phyloP scores from a whole-genome alignment of 1,140 invertebrate species.

The Glomeris maerens region DNA sequence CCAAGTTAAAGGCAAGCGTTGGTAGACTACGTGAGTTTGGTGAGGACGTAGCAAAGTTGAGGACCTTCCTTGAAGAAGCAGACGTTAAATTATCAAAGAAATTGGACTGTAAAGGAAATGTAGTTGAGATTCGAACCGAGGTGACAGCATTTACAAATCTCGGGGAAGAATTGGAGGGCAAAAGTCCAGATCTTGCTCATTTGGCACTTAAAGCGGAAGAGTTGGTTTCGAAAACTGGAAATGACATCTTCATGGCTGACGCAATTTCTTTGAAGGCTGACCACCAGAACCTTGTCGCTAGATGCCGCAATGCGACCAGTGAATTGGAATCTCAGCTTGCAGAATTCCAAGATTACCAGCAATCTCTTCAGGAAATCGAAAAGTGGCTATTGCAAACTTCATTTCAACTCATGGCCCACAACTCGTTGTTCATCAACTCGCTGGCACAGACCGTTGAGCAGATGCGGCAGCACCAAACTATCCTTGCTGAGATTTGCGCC shows the following conservation, averaged over 20 bases:
- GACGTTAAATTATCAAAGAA: slow-evolving; percentile 40
- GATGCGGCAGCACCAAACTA: slow-evolving; percentile 60
- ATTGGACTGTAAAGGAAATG: slow-evolving; percentile 57
- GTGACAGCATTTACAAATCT: slow-evolving; percentile 59
- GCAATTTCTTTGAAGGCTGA: slow-evolving; percentile 40
- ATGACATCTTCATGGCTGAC: slow-evolving; percentile 43
- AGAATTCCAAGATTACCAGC: slow-evolving; percentile 73
- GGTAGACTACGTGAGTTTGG: slow-evolving; percentile 67
- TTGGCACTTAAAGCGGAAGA: slow-evolving; percentile 53
- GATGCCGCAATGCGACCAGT: slow-evolving; percentile 18
- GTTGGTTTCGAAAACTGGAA: slow-evolving; percentile 50
- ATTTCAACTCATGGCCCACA: slow-evolving; percentile 90
- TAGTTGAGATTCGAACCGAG: slow-evolving; percentile 79
- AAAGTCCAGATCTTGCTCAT: slow-evolving; percentile 53
- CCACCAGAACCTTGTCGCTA: background rate
- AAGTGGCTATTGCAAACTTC: slow-evolving; percentile 90
- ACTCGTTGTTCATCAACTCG: slow-evolving; percentile 72
- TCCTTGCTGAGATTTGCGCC: slow-evolving; percentile 69
- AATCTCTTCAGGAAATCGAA: slow-evolving; percentile 79
- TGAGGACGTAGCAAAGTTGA: slow-evolving; percentile 48
- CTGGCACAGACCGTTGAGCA: slow-evolving; percentile 84
- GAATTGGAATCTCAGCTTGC: slow-evolving; percentile 48
- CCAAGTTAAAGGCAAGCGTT: slow-evolving; percentile 37
- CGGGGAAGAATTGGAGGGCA: slow-evolving; percentile 54
- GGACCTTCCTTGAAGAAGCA: slow-evolving; percentile 30